Percentiles rank a stretch among this genome's conserved stretches.
Evolutionary conservation across 2,113 vertebrate species (phyloP).

Genomic region (Electrona antarctica): DNA sequence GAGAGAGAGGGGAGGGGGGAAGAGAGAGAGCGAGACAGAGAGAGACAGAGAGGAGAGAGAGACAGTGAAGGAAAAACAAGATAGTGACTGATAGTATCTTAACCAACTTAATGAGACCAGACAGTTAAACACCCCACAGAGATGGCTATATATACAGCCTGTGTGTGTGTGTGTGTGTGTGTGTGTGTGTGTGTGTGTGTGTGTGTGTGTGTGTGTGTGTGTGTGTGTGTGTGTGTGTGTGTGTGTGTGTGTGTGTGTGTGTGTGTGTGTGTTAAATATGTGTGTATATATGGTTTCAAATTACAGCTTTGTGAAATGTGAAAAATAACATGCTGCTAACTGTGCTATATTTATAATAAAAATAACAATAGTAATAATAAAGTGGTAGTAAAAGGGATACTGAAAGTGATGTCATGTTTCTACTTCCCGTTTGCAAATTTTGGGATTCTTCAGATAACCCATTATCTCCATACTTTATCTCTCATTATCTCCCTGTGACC

Average conservation of each 20-base stretch:
- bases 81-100: constrained; percentile 77
- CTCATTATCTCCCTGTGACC: constrained; percentile 30
- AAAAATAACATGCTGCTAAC: constrained; percentile 48
- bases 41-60: neutral
- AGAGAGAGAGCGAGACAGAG: neutral
- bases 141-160: neutral
- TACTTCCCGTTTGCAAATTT: constrained; percentile 23
- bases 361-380: neutral
- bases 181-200: constrained; percentile 19
- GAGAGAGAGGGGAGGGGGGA: constrained; percentile 32
- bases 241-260: neutral
- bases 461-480: constrained; percentile 42
- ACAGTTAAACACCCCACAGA: constrained; percentile 58
- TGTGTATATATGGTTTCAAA: neutral
- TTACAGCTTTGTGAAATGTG: constrained; percentile 45
- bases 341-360: neutral
- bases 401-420: no score
- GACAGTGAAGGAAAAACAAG: constrained; percentile 53
- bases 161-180: constrained; percentile 10
- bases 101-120: constrained; percentile 71
- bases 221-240: neutral
- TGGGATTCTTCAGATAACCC: constrained; percentile 26
- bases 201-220: constrained; percentile 22
- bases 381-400: no score
- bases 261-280: neutral